These are phyloP conservation scores for Araneus ventricosus DNA, from an alignment of 1,140 invertebrate genomes.

Conservation along the genomic window DNA sequence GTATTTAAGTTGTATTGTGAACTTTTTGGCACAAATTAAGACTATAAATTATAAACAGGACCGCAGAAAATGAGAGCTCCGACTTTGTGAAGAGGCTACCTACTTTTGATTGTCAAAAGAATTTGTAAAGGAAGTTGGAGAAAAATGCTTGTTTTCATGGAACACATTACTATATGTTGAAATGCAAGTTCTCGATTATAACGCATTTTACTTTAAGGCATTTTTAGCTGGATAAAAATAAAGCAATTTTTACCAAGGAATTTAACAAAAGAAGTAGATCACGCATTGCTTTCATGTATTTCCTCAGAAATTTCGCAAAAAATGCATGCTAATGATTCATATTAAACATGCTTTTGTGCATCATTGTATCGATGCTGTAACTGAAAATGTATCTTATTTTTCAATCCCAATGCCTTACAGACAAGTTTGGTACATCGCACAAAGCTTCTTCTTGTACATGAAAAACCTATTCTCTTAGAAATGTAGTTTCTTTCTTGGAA, in stretches of 20 bases:
- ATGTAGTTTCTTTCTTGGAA: background rate
- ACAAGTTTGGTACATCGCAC: background rate
- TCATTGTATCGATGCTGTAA: slow-evolving; percentile 5
- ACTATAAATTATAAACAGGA: background rate
- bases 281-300: background rate
- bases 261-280: background rate
- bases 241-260: background rate
- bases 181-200: too few species aligned
- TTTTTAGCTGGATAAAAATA: background rate
- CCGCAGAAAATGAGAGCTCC: background rate
- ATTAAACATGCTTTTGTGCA: background rate
- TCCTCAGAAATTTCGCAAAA: background rate
- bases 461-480: background rate
- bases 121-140: background rate
- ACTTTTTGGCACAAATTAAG: too few species aligned
- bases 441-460: background rate
- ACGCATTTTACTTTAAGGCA: background rate
- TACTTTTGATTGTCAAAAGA: background rate
- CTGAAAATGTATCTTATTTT: background rate
- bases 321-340: background rate
- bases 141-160: background rate
- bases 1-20: too few species aligned
- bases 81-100: background rate
- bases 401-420: background rate
- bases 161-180: background rate